phyloP scores from a whole-genome alignment of 2,888 invertebrate genomes.

The Leptura quadrifasciata region DNA sequence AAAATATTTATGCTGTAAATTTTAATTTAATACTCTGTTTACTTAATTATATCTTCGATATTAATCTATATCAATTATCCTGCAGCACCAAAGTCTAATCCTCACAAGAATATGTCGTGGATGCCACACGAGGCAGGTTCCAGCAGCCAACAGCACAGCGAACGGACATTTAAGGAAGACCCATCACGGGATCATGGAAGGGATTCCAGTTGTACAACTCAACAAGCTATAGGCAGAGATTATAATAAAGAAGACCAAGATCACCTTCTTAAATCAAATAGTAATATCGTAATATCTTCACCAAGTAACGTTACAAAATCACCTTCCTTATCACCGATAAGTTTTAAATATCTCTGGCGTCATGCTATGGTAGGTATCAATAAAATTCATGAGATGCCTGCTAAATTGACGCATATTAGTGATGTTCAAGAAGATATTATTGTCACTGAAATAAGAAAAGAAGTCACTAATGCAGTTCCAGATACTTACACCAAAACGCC shows the following conservation, averaged over 20 bases:
- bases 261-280: constrained; percentile 64
- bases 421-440: constrained; percentile 27
- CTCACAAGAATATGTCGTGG: constrained; percentile 68
- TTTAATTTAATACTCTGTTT: not conserved
- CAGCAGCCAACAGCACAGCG: constrained; percentile 74
- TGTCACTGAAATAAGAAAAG: constrained; percentile 19
- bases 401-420: constrained; percentile 57
- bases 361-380: constrained; percentile 74
- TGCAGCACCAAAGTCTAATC: constrained; percentile 54
- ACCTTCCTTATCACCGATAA: constrained; percentile 61
- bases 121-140: constrained; percentile 66
- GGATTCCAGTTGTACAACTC: constrained; percentile 30
- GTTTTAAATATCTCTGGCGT: constrained; percentile 78
- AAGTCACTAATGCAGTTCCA: constrained; percentile 11
- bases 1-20: not conserved
- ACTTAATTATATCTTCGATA: not conserved
- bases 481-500: constrained; percentile 62
- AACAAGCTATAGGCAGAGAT: constrained; percentile 44
- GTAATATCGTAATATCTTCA: constrained; percentile 66
- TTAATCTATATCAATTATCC: not conserved
- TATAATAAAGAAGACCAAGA: constrained; percentile 62
- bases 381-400: constrained; percentile 65
- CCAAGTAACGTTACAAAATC: constrained; percentile 26
- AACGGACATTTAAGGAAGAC: constrained; percentile 79
- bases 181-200: constrained; percentile 49